Conservation (phyloP, 2,113 vertebrate genomes). For the Telmatochromis sp. region DNA sequence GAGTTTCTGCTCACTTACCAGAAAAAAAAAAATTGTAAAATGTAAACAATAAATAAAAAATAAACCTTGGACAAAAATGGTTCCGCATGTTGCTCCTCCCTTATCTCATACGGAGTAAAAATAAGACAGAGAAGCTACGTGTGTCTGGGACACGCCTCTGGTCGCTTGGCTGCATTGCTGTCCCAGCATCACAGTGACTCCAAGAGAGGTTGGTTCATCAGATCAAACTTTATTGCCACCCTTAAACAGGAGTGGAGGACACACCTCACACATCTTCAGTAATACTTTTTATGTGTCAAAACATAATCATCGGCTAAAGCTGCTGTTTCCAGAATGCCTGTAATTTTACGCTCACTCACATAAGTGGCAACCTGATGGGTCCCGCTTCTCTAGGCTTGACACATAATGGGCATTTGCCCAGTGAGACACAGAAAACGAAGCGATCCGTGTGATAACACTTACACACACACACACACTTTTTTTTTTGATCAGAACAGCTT, state of each 20-base stretch:
- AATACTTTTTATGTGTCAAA: not conserved
- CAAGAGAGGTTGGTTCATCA: not conserved
- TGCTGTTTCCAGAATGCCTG: not conserved
- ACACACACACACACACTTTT: not conserved
- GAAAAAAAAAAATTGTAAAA: not conserved
- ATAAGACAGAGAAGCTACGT: not conserved
- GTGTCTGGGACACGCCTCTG: not conserved
- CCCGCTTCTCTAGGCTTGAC: not conserved
- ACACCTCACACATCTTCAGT: not conserved
- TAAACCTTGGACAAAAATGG: not conserved
- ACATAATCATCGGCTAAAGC: not conserved
- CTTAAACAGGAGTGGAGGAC: not conserved
- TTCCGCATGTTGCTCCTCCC: not conserved
- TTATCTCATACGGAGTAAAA: not conserved
- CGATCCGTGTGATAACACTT: not conserved
- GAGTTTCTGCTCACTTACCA: not conserved
- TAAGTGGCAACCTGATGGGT: not conserved
- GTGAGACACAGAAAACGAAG: not conserved
- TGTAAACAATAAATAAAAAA: not conserved
- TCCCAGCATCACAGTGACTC: not conserved
- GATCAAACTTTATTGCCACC: not conserved
- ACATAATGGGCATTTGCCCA: constrained; percentile 15
- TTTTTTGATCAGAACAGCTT: constrained; percentile 64
- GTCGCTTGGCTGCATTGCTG: not conserved
- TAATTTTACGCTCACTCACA: not conserved